phyloP scores from a whole-genome alignment of 2,888 invertebrate species.

The Phasia obesa region DNA sequence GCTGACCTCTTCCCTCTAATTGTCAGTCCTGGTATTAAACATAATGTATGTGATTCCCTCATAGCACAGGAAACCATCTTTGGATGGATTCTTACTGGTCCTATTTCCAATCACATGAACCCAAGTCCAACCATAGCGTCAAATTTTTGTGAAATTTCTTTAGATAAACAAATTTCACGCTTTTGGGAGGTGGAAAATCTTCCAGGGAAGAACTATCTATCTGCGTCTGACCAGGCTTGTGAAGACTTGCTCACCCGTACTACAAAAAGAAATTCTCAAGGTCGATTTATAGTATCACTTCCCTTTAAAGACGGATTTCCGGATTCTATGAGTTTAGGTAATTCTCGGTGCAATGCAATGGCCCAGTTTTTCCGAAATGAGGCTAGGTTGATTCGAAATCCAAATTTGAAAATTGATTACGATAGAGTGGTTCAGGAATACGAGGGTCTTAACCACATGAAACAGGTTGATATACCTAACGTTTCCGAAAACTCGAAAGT shows the following conservation, averaged over 20 bases:
- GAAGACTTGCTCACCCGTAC: slow-evolving; percentile 6
- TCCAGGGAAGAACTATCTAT: slow-evolving; percentile 1
- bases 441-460: slow-evolving; percentile 11
- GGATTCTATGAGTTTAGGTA: not conserved
- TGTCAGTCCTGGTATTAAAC: slow-evolving; percentile 1
- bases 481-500: not conserved
- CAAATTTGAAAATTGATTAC: slow-evolving; percentile 12
- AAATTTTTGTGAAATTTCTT: too few relatives aligned
- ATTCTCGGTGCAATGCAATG: slow-evolving; percentile 6
- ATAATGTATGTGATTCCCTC: slow-evolving; percentile 23
- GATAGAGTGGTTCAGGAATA: slow-evolving; percentile 29
- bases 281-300: slow-evolving; percentile 17
- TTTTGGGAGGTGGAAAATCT: not conserved
- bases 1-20: slow-evolving; percentile 2
- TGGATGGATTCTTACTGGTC: slow-evolving; percentile 30
- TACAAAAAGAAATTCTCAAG: slow-evolving; percentile 31
- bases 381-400: not conserved
- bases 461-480: not conserved
- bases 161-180: too few relatives aligned
- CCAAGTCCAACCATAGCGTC: too few relatives aligned
- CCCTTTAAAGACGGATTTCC: slow-evolving; percentile 5
- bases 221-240: slow-evolving; percentile 22
- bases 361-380: slow-evolving; percentile 10
- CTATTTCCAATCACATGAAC: slow-evolving; percentile 1
- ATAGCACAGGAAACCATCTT: slow-evolving; percentile 50